Conservation (phyloP, 1,140 invertebrate species). For the Drosophila ironensis region DNA sequence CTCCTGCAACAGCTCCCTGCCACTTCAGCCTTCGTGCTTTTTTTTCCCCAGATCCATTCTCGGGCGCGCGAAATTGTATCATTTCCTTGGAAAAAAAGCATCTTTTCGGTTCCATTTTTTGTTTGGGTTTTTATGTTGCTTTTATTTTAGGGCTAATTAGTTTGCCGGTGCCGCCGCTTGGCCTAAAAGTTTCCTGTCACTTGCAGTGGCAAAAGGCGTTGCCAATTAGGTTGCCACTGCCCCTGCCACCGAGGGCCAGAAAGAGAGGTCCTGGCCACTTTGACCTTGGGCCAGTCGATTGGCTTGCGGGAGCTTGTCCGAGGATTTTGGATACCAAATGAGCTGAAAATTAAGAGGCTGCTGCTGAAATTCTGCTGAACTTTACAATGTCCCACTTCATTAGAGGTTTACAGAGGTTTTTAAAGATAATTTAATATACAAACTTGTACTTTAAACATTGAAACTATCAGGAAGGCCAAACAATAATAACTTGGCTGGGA, state of each 20-base stretch:
- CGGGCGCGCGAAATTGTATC: constrained; percentile 67
- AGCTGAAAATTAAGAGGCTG: constrained; percentile 45
- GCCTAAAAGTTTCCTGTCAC: constrained; percentile 71
- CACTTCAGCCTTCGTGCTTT: not conserved
- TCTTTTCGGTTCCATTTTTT: constrained; percentile 33
- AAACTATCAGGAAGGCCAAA: too few relatives aligned
- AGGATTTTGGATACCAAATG: constrained; percentile 16
- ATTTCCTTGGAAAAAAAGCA: constrained; percentile 70
- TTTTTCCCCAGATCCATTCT: constrained; percentile 19
- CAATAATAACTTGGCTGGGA: too few relatives aligned
- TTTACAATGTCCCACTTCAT: too few relatives aligned
- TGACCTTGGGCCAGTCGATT: constrained; percentile 49
- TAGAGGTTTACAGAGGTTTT: too few relatives aligned
- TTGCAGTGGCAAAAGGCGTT: constrained; percentile 74
- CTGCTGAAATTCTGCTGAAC: constrained; percentile 7
- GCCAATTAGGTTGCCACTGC: constrained; percentile 70
- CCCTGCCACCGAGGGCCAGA: constrained; percentile 18
- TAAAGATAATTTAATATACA: too few relatives aligned
- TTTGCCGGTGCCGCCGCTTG: constrained; percentile 61
- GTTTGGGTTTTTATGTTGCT: constrained; percentile 20
- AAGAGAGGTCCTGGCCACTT: constrained; percentile 1
- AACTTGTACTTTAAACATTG: too few relatives aligned
- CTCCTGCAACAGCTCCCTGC: constrained; percentile 8
- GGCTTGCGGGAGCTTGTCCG: constrained; percentile 21
- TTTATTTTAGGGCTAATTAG: constrained; percentile 72